Base-by-base conservation (phyloP, 2,113 vertebrate genomes). In the Ctenomys sociabilis region DNA sequence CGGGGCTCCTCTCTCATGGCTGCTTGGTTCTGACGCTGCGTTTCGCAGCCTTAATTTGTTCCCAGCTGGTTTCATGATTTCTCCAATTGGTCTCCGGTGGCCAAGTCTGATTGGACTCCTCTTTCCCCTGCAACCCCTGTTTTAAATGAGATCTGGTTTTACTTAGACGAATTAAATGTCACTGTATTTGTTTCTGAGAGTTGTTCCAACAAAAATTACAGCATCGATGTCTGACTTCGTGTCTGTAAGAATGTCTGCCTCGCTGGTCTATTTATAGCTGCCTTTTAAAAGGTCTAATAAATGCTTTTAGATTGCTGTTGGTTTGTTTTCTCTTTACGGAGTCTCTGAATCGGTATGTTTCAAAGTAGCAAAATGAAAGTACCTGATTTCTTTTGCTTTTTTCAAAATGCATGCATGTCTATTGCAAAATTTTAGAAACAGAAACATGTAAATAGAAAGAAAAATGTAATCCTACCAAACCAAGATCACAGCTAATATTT, bases 131-230 rank as follows among this genome's bases (percentile, higher is more conserved):
- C 43, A 32, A 35, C 81, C 85, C 73, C 52, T 84, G 92, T 94
- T 97, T 97, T 95, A 64, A 88, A 95, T 94, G 91, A 97, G 98
- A 95, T 98, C 98, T 98, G 98, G 96, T 98, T 99, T 98, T 98
- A 98, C 97, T 98, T 98, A 98, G 96, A 97, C 96, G 94, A 98
- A 98, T 98, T 97, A 97, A 98, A 98, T 98, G 97, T 97, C 98
- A 96, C 94, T 98, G 32, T 97, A 98, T 98, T 97, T 98, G 97
- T 97, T 98, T 94, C 97, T 98, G 95, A 90, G 97, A 96, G 96
- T 96, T 98, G 97, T 98, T 98, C 97, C 97, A 98, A 96, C 95
- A 96, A 95, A 97, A 97, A 97, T 98, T 98, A 96, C 95, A 94
- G 97, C 97, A 88, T 95, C 85, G 0, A 30, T 96, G 97, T 81